phyloP scores from a whole-genome alignment of 2,797 vertebrate species.

The Danio kyathit region DNA sequence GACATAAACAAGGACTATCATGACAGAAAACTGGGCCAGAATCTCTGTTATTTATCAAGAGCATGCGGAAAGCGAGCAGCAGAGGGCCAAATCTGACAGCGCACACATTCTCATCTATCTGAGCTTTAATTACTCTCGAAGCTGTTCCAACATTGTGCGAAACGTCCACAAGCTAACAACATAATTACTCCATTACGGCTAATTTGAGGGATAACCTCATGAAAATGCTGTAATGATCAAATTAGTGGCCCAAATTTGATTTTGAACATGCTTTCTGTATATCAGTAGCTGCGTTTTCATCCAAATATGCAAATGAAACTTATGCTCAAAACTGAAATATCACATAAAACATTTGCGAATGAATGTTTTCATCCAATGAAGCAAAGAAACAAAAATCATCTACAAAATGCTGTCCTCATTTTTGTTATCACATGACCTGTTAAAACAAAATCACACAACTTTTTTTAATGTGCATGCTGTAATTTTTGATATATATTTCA shows the following conservation, averaged over 20 bases:
- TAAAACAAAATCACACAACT: too few species aligned
- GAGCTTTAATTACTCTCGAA: slow-evolving; percentile 14
- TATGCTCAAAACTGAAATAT: too few species aligned
- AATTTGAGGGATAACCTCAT: neutral
- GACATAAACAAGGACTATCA: slow-evolving; percentile 14
- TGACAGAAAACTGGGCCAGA: slow-evolving; percentile 4
- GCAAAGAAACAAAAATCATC: too few species aligned
- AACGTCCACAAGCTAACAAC: slow-evolving; percentile 12
- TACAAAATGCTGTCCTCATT: too few species aligned
- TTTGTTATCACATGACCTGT: too few species aligned
- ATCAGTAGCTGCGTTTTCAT: neutral
- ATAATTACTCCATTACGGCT: slow-evolving; percentile 21
- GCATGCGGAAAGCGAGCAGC: neutral
- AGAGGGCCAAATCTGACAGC: neutral
- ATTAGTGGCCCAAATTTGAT: neutral
- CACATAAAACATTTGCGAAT: too few species aligned
- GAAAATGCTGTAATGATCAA: neutral
- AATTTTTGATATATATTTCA: too few species aligned
- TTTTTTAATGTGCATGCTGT: too few species aligned
- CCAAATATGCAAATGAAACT: too few species aligned
- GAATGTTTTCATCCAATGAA: too few species aligned
- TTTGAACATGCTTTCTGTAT: neutral
- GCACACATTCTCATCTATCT: neutral
- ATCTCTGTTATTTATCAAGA: slow-evolving; percentile 26
- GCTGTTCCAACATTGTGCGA: neutral